Percentiles rank a stretch among this genome's conserved stretches.
phyloP scores from a whole-genome alignment of 2,113 vertebrate species.

The Pachyramphus minor region DNA sequence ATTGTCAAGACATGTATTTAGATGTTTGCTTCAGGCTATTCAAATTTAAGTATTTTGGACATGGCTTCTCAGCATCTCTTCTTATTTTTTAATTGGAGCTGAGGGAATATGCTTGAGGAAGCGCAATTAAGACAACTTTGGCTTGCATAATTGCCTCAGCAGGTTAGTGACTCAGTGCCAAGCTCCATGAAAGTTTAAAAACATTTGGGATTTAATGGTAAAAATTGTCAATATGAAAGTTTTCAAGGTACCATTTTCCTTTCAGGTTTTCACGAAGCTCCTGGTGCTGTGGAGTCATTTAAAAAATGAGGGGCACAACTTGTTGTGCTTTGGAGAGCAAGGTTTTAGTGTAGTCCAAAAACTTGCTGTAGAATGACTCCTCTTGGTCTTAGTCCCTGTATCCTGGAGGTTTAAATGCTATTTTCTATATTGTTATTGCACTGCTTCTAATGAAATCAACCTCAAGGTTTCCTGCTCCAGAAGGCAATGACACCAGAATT shows the following conservation, averaged over 20 bases:
- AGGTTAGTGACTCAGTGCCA: slow-evolving; percentile 51
- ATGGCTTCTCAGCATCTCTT: slow-evolving; percentile 9
- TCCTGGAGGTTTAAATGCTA: neutral
- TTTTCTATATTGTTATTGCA: neutral
- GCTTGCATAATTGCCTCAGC: slow-evolving; percentile 49
- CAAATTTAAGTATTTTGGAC: slow-evolving; percentile 35
- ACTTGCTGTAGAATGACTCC: neutral
- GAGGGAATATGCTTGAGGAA: slow-evolving; percentile 40
- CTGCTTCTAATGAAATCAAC: slow-evolving; percentile 19
- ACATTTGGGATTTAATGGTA: neutral
- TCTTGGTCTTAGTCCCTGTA: neutral
- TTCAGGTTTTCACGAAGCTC: neutral
- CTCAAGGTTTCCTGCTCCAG: neutral
- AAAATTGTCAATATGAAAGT: neutral
- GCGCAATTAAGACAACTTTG: slow-evolving; percentile 46
- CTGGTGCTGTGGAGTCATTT: neutral
- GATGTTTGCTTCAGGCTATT: slow-evolving; percentile 41
- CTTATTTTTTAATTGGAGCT: slow-evolving; percentile 61
- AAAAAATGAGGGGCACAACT: neutral
- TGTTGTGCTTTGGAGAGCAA: neutral
- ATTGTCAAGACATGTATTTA: slow-evolving; percentile 22
- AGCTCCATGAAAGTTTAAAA: slow-evolving; percentile 53
- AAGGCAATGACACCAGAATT: neutral
- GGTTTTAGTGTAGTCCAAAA: neutral
- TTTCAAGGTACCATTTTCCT: neutral